phyloP scores from a whole-genome alignment of 2,888 invertebrate genomes.

The Acanthoscelides obtectus region DNA sequence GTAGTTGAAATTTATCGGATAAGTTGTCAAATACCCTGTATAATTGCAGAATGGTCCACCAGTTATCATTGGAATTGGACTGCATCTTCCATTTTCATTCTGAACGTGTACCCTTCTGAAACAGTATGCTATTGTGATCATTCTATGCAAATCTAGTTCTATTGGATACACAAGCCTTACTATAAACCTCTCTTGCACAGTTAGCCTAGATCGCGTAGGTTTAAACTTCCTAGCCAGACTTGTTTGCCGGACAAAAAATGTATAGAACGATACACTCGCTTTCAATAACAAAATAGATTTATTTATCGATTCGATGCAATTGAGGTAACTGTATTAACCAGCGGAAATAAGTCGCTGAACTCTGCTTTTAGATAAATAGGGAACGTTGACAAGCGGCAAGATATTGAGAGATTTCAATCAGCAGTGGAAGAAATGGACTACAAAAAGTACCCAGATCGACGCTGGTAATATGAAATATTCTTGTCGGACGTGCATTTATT shows the following conservation, averaged over 20 bases:
- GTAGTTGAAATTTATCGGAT: too few relatives aligned
- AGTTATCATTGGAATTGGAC: too few relatives aligned
- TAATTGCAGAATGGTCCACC: too few relatives aligned
- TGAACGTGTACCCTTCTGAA: too few relatives aligned
- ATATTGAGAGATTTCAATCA: not conserved
- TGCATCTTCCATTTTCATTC: too few relatives aligned
- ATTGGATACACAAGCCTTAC: too few relatives aligned
- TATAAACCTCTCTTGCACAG: not conserved
- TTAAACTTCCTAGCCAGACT: not conserved
- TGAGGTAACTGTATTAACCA: not conserved
- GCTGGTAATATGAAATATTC: too few relatives aligned
- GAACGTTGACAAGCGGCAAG: not conserved
- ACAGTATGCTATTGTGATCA: too few relatives aligned
- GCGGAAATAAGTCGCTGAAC: not conserved
- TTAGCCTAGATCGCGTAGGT: not conserved
- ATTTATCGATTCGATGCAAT: not conserved
- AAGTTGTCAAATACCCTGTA: too few relatives aligned
- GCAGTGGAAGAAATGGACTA: not conserved
- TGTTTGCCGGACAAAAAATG: not conserved
- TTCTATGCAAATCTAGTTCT: too few relatives aligned
- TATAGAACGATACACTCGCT: not conserved
- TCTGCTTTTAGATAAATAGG: not conserved
- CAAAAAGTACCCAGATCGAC: not conserved
- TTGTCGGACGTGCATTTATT: too few relatives aligned
- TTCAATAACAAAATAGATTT: not conserved